Evolutionary conservation across 1,140 invertebrate species (phyloP).

Genomic region (Arion vulgaris): DNA sequence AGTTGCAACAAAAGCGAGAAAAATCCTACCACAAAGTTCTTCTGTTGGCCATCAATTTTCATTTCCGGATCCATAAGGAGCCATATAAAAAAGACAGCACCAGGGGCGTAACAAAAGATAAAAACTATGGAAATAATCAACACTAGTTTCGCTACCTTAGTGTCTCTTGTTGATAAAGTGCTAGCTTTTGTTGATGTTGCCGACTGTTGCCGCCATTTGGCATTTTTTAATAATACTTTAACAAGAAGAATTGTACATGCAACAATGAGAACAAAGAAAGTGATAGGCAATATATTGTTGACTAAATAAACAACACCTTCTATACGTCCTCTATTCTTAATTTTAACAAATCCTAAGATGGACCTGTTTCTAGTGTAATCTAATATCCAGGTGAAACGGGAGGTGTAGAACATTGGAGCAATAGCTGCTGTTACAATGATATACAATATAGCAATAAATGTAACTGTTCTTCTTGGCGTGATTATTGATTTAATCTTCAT

Average conservation of each 20-base stretch:
- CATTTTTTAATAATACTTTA: neutral
- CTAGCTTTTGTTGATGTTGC: neutral
- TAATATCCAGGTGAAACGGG: neutral
- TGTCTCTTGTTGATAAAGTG: neutral
- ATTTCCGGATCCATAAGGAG: neutral
- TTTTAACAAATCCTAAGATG: neutral
- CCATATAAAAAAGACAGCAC: neutral
- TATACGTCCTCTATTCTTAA: neutral
- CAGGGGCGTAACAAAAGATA: neutral
- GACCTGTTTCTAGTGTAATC: neutral
- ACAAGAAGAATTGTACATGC: neutral
- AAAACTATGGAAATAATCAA: constrained; percentile 1
- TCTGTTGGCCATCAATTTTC: neutral
- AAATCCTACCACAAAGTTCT: neutral
- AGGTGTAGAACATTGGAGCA: neutral
- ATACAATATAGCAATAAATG: neutral
- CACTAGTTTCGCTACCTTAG: neutral
- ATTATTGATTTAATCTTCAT: neutral
- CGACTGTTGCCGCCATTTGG: neutral
- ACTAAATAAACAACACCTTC: neutral
- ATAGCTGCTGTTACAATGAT: neutral
- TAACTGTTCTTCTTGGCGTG: neutral
- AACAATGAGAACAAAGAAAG: neutral
- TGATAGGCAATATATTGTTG: neutral
- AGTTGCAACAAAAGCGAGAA: neutral